Percentiles rank a stretch among this genome's conserved stretches.
phyloP scores from a whole-genome alignment of 2,888 invertebrate species.

The Nemurella pictetii region DNA sequence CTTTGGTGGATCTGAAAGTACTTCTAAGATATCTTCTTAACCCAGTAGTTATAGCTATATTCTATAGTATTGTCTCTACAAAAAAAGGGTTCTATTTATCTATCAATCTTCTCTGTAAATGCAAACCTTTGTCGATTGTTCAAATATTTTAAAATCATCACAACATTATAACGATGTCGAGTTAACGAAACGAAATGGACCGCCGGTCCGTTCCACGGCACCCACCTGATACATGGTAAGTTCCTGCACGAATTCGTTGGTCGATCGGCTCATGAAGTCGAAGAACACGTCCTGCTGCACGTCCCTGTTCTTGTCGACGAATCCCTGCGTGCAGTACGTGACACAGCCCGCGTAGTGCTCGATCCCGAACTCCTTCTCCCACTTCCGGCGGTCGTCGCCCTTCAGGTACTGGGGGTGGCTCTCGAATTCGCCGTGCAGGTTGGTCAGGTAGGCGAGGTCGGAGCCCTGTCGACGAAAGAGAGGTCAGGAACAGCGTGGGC shows the following conservation, averaged over 20 bases:
- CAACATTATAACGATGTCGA: too few relatives aligned
- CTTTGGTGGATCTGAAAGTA: too few relatives aligned
- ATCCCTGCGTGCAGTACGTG: slow-evolving; percentile 78
- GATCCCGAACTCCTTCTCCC: slow-evolving; percentile 90
- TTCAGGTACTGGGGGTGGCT: slow-evolving; percentile 82
- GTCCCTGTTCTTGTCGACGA: slow-evolving; percentile 91
- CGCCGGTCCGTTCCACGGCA: background rate
- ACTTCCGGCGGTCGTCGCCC: slow-evolving; percentile 78
- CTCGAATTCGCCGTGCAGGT: slow-evolving; percentile 86
- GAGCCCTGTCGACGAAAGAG: slow-evolving; percentile 63
- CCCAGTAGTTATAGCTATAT: too few relatives aligned
- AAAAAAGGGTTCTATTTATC: too few relatives aligned
- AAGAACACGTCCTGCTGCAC: slow-evolving; percentile 92
- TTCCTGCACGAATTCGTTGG: slow-evolving; percentile 81
- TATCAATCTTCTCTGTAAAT: too few relatives aligned
- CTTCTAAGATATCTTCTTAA: too few relatives aligned
- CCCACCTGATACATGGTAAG: slow-evolving; percentile 68
- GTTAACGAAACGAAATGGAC: too few relatives aligned
- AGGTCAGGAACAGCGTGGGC: too few relatives aligned
- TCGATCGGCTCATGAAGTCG: slow-evolving; percentile 82
- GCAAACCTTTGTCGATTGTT: too few relatives aligned
- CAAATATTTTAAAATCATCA: too few relatives aligned
- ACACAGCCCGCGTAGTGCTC: slow-evolving; percentile 88
- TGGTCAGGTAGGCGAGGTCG: slow-evolving; percentile 83
- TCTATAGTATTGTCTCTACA: too few relatives aligned